These are phyloP conservation scores for Chaetogeoica ovagalla DNA, from an alignment of 2,888 invertebrate genomes.

Conservation along the genomic window DNA sequence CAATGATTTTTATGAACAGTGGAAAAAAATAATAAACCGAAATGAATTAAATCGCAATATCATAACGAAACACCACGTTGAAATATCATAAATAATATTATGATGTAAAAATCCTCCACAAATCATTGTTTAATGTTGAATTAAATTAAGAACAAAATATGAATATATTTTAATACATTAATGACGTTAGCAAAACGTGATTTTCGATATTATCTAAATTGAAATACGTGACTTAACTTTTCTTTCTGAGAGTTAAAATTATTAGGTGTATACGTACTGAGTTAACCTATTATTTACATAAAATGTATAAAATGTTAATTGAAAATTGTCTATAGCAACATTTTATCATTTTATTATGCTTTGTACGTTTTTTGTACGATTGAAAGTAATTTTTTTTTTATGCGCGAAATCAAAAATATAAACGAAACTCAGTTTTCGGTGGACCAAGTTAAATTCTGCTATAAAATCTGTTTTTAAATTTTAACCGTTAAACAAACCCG, in stretches of 20 bases:
- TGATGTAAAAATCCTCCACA: background rate
- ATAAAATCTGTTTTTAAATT: too few species aligned
- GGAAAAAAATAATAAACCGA: background rate
- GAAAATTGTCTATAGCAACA: conserved; percentile 20
- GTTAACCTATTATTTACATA: background rate
- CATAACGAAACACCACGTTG: background rate
- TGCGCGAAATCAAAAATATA: too few species aligned
- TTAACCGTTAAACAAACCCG: too few species aligned
- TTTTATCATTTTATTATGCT: conserved; percentile 29
- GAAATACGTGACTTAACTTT: too few species aligned
- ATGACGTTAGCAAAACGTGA: background rate
- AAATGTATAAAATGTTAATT: conserved; percentile 44
- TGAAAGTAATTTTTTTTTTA: too few species aligned
- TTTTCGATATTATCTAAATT: background rate
- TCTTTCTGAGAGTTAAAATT: too few species aligned
- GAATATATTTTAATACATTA: background rate
- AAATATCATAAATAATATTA: background rate
- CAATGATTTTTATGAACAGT: background rate
- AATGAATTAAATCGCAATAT: background rate
- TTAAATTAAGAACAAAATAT: background rate
- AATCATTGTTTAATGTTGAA: background rate
- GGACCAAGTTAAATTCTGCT: too few species aligned
- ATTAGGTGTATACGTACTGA: too few species aligned
- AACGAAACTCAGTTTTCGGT: too few species aligned
- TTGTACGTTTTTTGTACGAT: too few species aligned